Evolutionary conservation across 2,888 invertebrate species (phyloP).

Genomic region (Campoletis raptor): DNA sequence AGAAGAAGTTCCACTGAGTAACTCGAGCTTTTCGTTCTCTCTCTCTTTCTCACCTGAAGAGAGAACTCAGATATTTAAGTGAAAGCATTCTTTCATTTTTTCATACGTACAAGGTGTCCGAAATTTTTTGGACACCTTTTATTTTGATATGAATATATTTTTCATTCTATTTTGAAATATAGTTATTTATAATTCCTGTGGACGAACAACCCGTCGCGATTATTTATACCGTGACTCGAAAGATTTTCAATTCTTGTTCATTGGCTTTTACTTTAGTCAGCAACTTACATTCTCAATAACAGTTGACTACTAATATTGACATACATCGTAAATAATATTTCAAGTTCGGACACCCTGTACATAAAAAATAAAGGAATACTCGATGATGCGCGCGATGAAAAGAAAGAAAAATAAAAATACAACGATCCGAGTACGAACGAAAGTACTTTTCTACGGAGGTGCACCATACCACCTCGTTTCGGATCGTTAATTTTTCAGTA

Average conservation of each 20-base stretch:
- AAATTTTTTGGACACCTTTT: too few relatives aligned
- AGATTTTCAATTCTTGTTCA: background rate
- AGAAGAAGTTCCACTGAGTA: slow-evolving; percentile 52
- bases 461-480: slow-evolving; percentile 48
- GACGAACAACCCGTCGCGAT: background rate
- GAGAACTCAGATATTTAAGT: slow-evolving; percentile 45
- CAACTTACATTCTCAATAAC: background rate
- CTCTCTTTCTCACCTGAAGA: slow-evolving; percentile 15
- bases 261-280: too few relatives aligned
- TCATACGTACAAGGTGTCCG: slow-evolving; percentile 20
- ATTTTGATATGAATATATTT: too few relatives aligned
- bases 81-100: slow-evolving; percentile 28
- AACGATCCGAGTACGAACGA: slow-evolving; percentile 34
- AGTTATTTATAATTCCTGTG: background rate
- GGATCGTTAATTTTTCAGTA: slow-evolving; percentile 78
- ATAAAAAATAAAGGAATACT: background rate
- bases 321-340: background rate
- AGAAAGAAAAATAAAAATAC: slow-evolving; percentile 46
- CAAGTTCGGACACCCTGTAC: slow-evolving; percentile 4
- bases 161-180: background rate
- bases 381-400: slow-evolving; percentile 21
- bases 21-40: slow-evolving; percentile 59
- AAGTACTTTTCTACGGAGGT: slow-evolving; percentile 49
- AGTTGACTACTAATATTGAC: background rate
- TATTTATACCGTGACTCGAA: background rate